Evolutionary conservation across 1,140 invertebrate species (phyloP), one percentile per base, ranked within the genome.

Genomic region (Drosophila sp.): DNA sequence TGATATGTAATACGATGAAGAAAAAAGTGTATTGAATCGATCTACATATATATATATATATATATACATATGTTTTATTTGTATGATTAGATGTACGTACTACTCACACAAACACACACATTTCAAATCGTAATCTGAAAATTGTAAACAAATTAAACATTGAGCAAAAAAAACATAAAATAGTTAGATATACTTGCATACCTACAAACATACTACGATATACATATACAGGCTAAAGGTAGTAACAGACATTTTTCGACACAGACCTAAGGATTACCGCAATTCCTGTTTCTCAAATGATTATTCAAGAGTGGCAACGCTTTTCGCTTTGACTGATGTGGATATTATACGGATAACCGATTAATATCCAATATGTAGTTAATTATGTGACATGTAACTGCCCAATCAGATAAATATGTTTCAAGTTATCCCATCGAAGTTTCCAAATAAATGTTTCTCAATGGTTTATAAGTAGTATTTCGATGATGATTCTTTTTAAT

Each of bases 1-100:
- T 29, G 58, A 38, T 32, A 40, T 57, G 10, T 33, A 29, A 25
- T 25, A 67, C 50, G 41, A 66, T 65, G 40, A 65, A 30, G 50
- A 32, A 27, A 33, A 70, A 69, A 33, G 2, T 33, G 40, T 55
- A 32, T 32, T 32, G 44, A 27, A 50, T 10, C 44, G 10, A 27
- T 50, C 44, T 50, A 7, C 44, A 50, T 60, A 62, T 50, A 60
- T 47, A 56, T 70, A 44, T 63, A 50, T 50, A 71, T 38, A 47
- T 64, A 4, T 38, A n/a, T n/a, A 70, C 67, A 57, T 61, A 69
- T 73, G 58, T 77, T 62, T 81, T 72, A 32, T 40, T 72, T 72
- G 44, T 76, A 66, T 44, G 66, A 60, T 55, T 73, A 72, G 64
- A 79, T 60, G 23, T 54, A 70, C 55, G 55, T 29, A 56, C 25